Conservation (phyloP, 37 sponge, comb jelly and placozoan species). For the Tethya wilhelma region DNA sequence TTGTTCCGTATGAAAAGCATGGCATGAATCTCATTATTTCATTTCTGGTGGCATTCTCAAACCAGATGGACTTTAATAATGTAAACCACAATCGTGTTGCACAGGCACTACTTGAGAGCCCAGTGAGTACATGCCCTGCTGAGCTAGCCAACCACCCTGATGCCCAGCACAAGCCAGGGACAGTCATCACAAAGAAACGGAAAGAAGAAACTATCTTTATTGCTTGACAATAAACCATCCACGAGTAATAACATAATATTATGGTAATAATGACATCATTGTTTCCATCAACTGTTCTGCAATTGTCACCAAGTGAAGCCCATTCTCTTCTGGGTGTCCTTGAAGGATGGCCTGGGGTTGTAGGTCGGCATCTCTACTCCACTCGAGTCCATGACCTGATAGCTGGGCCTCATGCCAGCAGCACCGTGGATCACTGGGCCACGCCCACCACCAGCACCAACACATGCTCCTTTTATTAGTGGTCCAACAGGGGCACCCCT, state of each 20-base stretch:
- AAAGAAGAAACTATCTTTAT: slow-evolving; percentile 90
- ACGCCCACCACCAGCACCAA: slow-evolving; percentile 67
- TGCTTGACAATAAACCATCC: slow-evolving; percentile 8
- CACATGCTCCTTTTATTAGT: slow-evolving; percentile 33
- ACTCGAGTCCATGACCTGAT: slow-evolving; percentile 59
- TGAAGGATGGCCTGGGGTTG: slow-evolving; percentile 1
- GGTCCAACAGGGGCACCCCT: slow-evolving; percentile 39
- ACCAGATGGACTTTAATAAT: neutral
- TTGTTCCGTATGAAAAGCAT: neutral
- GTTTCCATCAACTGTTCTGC: neutral
- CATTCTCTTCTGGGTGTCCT: slow-evolving; percentile 78
- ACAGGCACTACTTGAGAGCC: slow-evolving; percentile 76
- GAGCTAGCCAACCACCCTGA: slow-evolving; percentile 96
- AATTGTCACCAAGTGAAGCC: slow-evolving; percentile 71
- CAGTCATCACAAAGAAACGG: slow-evolving; percentile 80
- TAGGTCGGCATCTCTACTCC: slow-evolving; percentile 78
- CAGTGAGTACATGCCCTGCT: slow-evolving; percentile 89
- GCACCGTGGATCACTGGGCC: slow-evolving; percentile 54
- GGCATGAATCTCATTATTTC: neutral
- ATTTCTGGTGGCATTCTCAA: neutral
- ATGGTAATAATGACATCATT: neutral
- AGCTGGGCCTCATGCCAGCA: slow-evolving; percentile 76
- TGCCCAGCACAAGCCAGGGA: slow-evolving; percentile 96
- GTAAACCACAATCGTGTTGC: neutral
- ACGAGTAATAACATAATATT: slow-evolving; percentile 4